Base-by-base conservation (phyloP, 2,113 vertebrate genomes). In the Ochotona princeps region DNA sequence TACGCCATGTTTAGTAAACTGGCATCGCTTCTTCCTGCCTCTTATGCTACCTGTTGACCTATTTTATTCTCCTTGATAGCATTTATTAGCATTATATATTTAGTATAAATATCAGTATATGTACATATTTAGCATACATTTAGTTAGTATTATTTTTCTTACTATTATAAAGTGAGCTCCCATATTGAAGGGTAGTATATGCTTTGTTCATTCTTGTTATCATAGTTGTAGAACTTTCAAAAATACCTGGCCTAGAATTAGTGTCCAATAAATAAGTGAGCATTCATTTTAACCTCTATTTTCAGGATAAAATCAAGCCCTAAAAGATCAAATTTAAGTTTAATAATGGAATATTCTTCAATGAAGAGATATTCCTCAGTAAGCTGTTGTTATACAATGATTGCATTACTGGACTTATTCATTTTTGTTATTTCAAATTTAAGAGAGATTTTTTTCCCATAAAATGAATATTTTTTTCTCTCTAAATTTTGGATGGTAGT, bases 401-500 rank as follows among this genome's bases (percentile, higher is more conserved):
- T 90, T 60, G 91, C n/a, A 72, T 81, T 89, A 81, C 69, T 82
- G 51, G 15, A 67, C 17, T 44, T 81, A 8, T 57, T 7, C 32
- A 78, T 66, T 87, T 85, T 82, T 83, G 0, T 83, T 14, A 61
- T 38, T 92, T 84, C 83, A 38, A 60, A 49, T 90, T 67, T 35
- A 87, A 90, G 18, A 20, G 25, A 76, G 51, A 44, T 7, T 11
- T 82, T 21, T 63, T 38, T 54, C 89, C 65, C 76, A 54, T 14
- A 72, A 51, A 61, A 4, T 82, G 84, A 85, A 47, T 4, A 1
- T 30, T 86, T 57, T 51, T 75, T 51, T 92, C 20, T n/a, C 2
- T 92, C 20, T n/a, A 1, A 76, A 65, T 66, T 73, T 2, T 38
- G 30, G 21, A 17, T 82, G 51, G 1, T 75, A 80, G 78, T 51